phyloP scores from a whole-genome alignment of 2,888 invertebrate genomes.

The Napeogenes sylphis region DNA sequence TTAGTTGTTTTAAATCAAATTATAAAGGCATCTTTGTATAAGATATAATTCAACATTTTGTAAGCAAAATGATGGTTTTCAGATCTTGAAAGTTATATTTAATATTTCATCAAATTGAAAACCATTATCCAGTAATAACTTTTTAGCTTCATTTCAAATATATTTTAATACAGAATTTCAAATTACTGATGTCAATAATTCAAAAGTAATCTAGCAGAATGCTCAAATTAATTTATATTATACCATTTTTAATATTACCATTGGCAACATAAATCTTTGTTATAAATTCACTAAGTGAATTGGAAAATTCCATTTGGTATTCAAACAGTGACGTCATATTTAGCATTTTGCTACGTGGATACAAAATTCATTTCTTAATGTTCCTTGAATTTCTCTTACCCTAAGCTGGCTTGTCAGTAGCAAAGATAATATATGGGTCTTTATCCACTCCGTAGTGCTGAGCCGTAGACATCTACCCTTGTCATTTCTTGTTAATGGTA shows the following conservation, averaged over 20 bases:
- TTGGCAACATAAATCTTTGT: slow-evolving; percentile 3
- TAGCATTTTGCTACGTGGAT: slow-evolving; percentile 15
- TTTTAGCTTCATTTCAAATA: too few species aligned
- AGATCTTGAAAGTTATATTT: too few species aligned
- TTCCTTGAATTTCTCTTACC: slow-evolving; percentile 20
- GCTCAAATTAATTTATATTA: too few species aligned
- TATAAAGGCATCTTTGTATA: not conserved
- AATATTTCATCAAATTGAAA: not conserved
- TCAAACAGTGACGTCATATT: slow-evolving; percentile 16
- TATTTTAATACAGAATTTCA: too few species aligned
- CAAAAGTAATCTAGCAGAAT: too few species aligned
- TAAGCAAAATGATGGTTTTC: not conserved
- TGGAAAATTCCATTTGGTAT: slow-evolving; percentile 14
- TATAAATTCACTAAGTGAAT: slow-evolving; percentile 15
- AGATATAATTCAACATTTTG: not conserved
- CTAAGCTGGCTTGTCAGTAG: slow-evolving; percentile 28
- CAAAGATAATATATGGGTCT: slow-evolving; percentile 45
- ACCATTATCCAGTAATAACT: too few species aligned
- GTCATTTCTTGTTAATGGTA: slow-evolving; percentile 29
- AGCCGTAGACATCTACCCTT: slow-evolving; percentile 29
- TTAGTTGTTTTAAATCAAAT: not conserved
- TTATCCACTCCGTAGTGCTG: slow-evolving; percentile 39
- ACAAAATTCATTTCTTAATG: slow-evolving; percentile 23
- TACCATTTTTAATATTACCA: not conserved
- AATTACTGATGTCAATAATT: too few species aligned